Conservation (phyloP, 1,140 invertebrate species). For the Vanessa tameamea region DNA sequence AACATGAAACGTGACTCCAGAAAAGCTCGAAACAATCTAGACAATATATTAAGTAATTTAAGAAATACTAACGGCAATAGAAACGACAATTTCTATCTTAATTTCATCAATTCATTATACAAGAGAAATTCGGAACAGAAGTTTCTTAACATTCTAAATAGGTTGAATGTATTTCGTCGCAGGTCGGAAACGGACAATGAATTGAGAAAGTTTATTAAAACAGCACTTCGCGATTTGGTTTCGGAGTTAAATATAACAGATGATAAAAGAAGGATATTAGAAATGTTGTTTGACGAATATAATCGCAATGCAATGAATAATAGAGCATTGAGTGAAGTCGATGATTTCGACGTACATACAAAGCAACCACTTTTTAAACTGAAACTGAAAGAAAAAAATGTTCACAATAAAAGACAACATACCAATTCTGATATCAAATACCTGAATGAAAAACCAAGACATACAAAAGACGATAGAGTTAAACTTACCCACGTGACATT, state of each 20-base stretch:
- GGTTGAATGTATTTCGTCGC: slow-evolving; percentile 21
- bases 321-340: not conserved
- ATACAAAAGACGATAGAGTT: not conserved
- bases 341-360: not conserved
- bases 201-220: not conserved
- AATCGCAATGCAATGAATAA: not conserved
- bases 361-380: not conserved
- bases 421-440: not conserved
- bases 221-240: not conserved
- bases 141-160: slow-evolving; percentile 37
- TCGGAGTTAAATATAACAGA: not conserved
- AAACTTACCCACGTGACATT: slow-evolving; percentile 18
- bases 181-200: not conserved
- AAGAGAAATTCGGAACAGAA: slow-evolving; percentile 34
- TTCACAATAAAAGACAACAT: not conserved
- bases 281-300: not conserved
- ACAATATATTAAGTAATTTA: slow-evolving; percentile 22
- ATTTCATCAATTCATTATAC: slow-evolving; percentile 50
- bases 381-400: not conserved
- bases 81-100: slow-evolving; percentile 28
- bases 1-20: slow-evolving; percentile 22
- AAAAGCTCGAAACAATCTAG: slow-evolving; percentile 34
- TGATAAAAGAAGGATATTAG: not conserved
- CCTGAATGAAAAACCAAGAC: not conserved
- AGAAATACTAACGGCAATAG: slow-evolving; percentile 19